Evolutionary conservation across 2,888 invertebrate species (phyloP), one percentile per base, ranked within the genome.

Genomic region (Dryocosmus kuriphilus): DNA sequence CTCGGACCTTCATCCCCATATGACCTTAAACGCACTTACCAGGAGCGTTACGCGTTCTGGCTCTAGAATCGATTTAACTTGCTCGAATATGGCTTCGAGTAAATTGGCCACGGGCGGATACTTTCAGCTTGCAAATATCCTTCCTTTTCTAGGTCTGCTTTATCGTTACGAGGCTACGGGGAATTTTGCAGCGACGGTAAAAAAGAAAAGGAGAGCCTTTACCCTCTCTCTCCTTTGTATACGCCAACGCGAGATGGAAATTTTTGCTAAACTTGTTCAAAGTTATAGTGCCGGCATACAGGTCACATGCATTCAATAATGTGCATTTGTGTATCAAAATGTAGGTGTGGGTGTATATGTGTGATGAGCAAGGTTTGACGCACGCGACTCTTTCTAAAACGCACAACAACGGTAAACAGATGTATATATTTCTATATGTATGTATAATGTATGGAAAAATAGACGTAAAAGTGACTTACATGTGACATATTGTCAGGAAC

Each of bases 21-120:
- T 19, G 41, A 46, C n/a, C 6, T 71, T 51, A 71, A 55, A 55
- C 30, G 30, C n/a, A 55, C 55, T 55, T 55, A 55, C 60, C 60
- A 60, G 60, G 16, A 27, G 16, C 22, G 16, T 60, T 30, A 71
- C 51, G 71, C 51, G 46, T 71, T 71, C 51, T 46, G 67, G n/a
- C 27, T 71, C 32, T 4, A 27, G n/a, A 71, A 71, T 71, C 71
- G 71, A 71, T 71, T 71, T 32, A 71, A 71, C 71, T 71, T 32
- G 51, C 71, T 71, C 51, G 32, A 71, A 71, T 71, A 71, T 55
- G 71, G 71, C 71, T 51, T 71, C 71, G 71, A 51, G 51, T 71
- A 71, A 71, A 71, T 71, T 71, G 71, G 71, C 71, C 71, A 71
- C 71, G 71, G 71, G 71, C 51, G 71, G 51, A 71, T 71, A 71